These are phyloP conservation scores for Ceraclea dissimilis DNA, from an alignment of 2,888 invertebrate species.

Conservation along the genomic window DNA sequence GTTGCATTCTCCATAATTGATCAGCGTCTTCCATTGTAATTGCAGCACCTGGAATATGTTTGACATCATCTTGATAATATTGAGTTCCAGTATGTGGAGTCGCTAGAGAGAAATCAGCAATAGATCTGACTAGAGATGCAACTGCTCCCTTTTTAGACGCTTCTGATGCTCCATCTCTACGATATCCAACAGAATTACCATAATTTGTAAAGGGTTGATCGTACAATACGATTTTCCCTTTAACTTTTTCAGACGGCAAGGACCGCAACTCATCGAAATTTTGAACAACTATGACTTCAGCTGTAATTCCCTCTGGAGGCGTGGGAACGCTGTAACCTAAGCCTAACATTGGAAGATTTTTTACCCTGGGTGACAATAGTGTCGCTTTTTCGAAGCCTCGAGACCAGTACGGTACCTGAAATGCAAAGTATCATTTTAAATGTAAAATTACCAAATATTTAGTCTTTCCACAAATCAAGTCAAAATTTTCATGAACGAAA, in stretches of 20 bases:
- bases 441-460: background rate
- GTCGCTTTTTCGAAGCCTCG: conserved; percentile 55
- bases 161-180: conserved; percentile 48
- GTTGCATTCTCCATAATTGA: conserved; percentile 49
- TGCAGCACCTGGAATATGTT: conserved; percentile 54
- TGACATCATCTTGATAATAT: conserved; percentile 42
- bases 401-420: conserved; percentile 26
- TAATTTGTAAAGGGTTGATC: conserved; percentile 15
- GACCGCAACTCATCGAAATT: conserved; percentile 52
- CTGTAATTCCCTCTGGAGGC: conserved; percentile 52
- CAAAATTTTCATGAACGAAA: no score
- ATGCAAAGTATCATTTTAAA: background rate
- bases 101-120: conserved; percentile 58
- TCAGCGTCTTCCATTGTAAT: conserved; percentile 63
- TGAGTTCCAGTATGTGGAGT: conserved; percentile 62
- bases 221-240: conserved; percentile 22
- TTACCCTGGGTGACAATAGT: conserved; percentile 46
- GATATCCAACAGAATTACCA: conserved; percentile 46
- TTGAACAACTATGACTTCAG: conserved; percentile 55
- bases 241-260: conserved; percentile 38
- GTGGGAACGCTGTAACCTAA: conserved; percentile 57
- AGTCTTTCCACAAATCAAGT: background rate
- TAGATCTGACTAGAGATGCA: conserved; percentile 56
- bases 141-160: conserved; percentile 59
- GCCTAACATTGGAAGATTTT: conserved; percentile 51